Evolutionary conservation across 2,797 vertebrate species (phyloP), one percentile per base, ranked within the genome.

Genomic region (Orientallactaga sibirica): DNA sequence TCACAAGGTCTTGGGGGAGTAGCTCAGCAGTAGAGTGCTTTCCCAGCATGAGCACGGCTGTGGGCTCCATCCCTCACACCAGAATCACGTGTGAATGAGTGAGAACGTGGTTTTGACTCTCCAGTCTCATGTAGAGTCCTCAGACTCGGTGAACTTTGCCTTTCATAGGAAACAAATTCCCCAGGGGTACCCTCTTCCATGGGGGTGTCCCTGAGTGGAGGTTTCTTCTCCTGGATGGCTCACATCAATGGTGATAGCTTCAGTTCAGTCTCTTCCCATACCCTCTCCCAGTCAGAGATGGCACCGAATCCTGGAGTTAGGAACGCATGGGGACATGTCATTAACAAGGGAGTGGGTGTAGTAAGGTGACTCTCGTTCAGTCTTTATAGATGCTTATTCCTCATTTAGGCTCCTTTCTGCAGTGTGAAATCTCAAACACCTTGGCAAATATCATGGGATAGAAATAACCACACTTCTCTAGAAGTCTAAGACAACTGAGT

Each of bases 351-450:
- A 61, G 64, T 16, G 43, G 15, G 18, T 52, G 2, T 2, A 9
- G 29, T n/a, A 37, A 68, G 33, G 43, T 3, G 27, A 19, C 41
- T 66, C 6, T 64, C 33, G 52, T 90, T 88, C 64, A 61, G 24
- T 77, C 64, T 90, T 87, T 66, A 74, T 48, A 90, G 76, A 74
- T 85, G 15, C 29, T 71, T 19, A 2, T 77, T 87, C 87, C 55
- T 43, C 64, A 80, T 58, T 71, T 84, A 58, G 22, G 55, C 33
- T 84, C 22, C 37, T 66, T 4, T 86, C 71, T 68, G 33, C 76
- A 81, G 4, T 85, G 37, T 77, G 70, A 22, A 68, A 77, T 73
- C 68, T 93, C 67, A 79, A 74, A 86, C 76, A 29, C 27, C 62
- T 81, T 64, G 52, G 48, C 64, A 86, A 74, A 74, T 78, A 9